Evolutionary conservation across 1,140 invertebrate species (phyloP).

Genomic region (Tetramorium parvispinum): DNA sequence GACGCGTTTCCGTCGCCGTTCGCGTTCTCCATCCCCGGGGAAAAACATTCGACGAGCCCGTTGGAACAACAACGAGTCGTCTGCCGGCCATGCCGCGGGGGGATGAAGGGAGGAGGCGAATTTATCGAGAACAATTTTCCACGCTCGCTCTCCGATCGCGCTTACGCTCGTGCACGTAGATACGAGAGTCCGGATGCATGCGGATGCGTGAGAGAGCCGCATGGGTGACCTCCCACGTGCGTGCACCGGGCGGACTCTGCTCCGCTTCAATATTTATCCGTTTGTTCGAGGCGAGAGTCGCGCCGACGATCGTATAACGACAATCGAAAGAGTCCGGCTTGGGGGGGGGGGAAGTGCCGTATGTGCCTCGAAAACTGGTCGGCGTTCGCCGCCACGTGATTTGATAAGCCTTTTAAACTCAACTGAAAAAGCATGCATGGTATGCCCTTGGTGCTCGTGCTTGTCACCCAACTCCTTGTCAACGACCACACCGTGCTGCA

Average conservation of each 20-base stretch:
- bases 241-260: conserved; percentile 38
- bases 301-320: conserved; percentile 30
- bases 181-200: conserved; percentile 22
- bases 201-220: conserved; percentile 70
- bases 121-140: conserved; percentile 63
- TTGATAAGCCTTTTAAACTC: conserved; percentile 47
- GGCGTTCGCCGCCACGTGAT: background rate
- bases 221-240: conserved; percentile 74
- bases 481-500: no score
- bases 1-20: conserved; percentile 39
- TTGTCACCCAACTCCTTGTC: no score
- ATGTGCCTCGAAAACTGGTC: conserved; percentile 53
- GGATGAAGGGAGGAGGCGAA: background rate
- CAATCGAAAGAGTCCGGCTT: background rate
- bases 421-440: background rate
- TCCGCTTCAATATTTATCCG: conserved; percentile 73
- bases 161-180: background rate
- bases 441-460: background rate
- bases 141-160: conserved; percentile 13
- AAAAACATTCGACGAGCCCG: conserved; percentile 19
- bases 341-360: background rate
- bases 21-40: background rate
- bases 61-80: background rate
- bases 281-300: conserved; percentile 16
- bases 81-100: background rate